phyloP scores from a whole-genome alignment of 2,113 vertebrate species.

The Uria aalge region DNA sequence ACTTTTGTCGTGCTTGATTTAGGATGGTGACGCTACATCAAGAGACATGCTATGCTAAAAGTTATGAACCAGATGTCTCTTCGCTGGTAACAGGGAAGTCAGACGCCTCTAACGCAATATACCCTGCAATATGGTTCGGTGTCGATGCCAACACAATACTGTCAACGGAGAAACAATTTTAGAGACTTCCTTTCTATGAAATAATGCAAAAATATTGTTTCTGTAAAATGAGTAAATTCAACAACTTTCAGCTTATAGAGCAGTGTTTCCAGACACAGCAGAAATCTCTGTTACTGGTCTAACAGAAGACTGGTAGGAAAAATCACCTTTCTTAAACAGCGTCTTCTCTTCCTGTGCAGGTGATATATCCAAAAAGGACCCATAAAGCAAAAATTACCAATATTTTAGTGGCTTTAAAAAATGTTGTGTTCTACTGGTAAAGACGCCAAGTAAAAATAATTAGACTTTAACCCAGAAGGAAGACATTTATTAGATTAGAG shows the following conservation, averaged over 20 bases:
- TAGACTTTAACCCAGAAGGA: background rate
- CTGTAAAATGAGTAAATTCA: background rate
- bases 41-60: background rate
- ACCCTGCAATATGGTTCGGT: background rate
- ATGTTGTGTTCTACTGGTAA: accelerated
- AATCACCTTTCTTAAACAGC: background rate
- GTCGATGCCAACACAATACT: background rate
- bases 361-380: background rate
- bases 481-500: background rate
- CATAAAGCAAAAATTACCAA: background rate
- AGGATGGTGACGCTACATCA: background rate
- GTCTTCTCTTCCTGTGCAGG: background rate
- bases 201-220: background rate
- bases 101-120: background rate
- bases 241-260: background rate
- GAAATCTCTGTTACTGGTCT: background rate
- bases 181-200: background rate
- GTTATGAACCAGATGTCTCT: conserved; percentile 30
- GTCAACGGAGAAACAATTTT: background rate
- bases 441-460: background rate
- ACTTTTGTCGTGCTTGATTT: background rate
- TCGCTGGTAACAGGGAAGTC: background rate
- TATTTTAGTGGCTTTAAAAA: background rate
- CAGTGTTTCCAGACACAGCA: background rate
- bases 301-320: background rate